Base-by-base conservation (phyloP, 2,888 invertebrate species). In the Drosophila pseudotalamancana region DNA sequence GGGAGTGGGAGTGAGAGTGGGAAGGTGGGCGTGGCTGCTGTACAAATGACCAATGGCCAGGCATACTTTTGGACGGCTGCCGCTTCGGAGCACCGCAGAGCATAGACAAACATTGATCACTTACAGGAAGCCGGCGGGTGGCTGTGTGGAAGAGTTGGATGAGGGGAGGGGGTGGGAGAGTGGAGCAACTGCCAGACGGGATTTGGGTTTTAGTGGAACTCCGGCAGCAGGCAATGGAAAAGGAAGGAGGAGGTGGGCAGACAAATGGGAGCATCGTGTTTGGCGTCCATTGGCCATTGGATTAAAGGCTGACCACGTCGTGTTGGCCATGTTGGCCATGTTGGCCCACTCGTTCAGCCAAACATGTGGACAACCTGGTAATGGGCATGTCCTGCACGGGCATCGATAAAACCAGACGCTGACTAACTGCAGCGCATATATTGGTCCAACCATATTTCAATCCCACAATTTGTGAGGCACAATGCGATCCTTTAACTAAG, bases 51-150 rank as follows among this genome's bases (percentile, higher is more conserved):
- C 86, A 82, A 53, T 79, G 76, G 45, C 69, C 62, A 37, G 72
- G 60, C 75, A 75, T 54, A 72, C 65, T 66, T 73, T 72, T 45
- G 42, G 57, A 45, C 27, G 40, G 23, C 51, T 49, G 56, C 27
- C 9, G 72, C 57, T 72, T 51, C 77, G 69, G 78, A 64, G 61
- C 63, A 71, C 68, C 75, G 72, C 82, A 68, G 56, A 72, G 77
- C 85, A 87, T 77, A 87, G 82, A 72, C 87, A 83, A 83, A 87
- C 82, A 83, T 83, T 83, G 82, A 87, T 83, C 87, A 83, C 82
- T 83, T 87, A 84, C 87, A 87, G 87, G 84, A 80, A 63, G 72
- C 63, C 65, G 60, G 64, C 37, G 12, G 32, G 25, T 16, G 6
- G 60, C 25, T 34, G 14, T 37, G 25, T 5, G 9, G 11, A n/a